Evolutionary conservation across 2,888 invertebrate species (phyloP).

Genomic region (Tineola bisselliella): DNA sequence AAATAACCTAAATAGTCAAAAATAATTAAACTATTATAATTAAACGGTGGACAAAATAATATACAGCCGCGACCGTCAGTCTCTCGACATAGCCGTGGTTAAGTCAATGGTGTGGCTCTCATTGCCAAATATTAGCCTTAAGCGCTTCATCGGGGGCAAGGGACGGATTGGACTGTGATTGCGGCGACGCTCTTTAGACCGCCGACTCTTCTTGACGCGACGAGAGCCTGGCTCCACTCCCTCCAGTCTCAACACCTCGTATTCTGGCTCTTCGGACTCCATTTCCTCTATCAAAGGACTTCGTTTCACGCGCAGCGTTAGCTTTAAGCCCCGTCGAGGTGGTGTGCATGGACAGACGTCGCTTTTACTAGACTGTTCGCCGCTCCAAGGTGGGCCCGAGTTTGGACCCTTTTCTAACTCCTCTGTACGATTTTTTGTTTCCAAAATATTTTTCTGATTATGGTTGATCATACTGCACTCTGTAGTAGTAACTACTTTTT

Average conservation of each 20-base stretch:
- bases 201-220: constrained; percentile 66
- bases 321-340: constrained; percentile 73
- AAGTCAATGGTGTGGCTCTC: constrained; percentile 90
- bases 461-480: neutral
- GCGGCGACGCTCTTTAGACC: constrained; percentile 56
- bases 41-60: constrained; percentile 47
- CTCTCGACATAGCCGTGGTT: constrained; percentile 76
- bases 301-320: constrained; percentile 87
- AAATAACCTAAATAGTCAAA: neutral
- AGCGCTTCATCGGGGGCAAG: constrained; percentile 77
- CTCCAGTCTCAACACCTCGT: constrained; percentile 85
- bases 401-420: constrained; percentile 29
- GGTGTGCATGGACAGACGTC: constrained; percentile 64
- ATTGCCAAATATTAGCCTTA: constrained; percentile 88
- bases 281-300: constrained; percentile 87
- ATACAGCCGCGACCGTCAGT: constrained; percentile 45
- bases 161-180: constrained; percentile 65
- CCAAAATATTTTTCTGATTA: neutral
- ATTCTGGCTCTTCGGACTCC: constrained; percentile 81
- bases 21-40: neutral
- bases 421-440: constrained; percentile 24
- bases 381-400: constrained; percentile 50
- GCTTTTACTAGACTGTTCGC: constrained; percentile 34
- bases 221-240: constrained; percentile 72
- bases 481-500: constrained; percentile 26